phyloP scores from a whole-genome alignment of 2,113 vertebrate genomes.

The Tachysurus fulvidraco region DNA sequence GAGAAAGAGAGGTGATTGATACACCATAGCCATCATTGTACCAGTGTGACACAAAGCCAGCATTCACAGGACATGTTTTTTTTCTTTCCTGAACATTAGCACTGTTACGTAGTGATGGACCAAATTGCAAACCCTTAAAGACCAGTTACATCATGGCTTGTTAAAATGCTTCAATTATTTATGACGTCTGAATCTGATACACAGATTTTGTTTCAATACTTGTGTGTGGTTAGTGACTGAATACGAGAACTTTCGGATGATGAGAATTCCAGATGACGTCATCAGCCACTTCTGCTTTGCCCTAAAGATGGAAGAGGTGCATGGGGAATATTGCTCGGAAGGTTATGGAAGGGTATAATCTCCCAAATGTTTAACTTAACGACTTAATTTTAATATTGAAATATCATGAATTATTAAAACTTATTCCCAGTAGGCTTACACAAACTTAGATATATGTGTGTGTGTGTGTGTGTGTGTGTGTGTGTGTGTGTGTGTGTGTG shows the following conservation, averaged over 20 bases:
- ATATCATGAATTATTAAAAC: neutral
- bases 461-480: neutral
- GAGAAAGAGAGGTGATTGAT: neutral
- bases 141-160: constrained; percentile 7
- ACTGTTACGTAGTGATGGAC: constrained; percentile 43
- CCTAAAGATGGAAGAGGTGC: neutral
- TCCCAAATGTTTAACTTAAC: neutral
- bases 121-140: constrained; percentile 40
- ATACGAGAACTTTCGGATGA: neutral
- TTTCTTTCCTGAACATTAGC: constrained; percentile 17
- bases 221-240: neutral
- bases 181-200: neutral
- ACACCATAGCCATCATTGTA: constrained; percentile 10
- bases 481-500: too few relatives aligned
- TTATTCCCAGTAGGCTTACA: neutral
- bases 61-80: constrained; percentile 41
- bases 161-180: constrained; percentile 13
- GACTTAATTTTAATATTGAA: neutral
- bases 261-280: neutral
- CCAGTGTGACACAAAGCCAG: constrained; percentile 13
- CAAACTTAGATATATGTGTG: neutral
- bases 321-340: neutral
- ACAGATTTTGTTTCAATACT: neutral
- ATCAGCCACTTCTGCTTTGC: neutral
- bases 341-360: neutral